Evolutionary conservation across 1,140 invertebrate genomes (phyloP).

Genomic region (Phymastichus coffea): DNA sequence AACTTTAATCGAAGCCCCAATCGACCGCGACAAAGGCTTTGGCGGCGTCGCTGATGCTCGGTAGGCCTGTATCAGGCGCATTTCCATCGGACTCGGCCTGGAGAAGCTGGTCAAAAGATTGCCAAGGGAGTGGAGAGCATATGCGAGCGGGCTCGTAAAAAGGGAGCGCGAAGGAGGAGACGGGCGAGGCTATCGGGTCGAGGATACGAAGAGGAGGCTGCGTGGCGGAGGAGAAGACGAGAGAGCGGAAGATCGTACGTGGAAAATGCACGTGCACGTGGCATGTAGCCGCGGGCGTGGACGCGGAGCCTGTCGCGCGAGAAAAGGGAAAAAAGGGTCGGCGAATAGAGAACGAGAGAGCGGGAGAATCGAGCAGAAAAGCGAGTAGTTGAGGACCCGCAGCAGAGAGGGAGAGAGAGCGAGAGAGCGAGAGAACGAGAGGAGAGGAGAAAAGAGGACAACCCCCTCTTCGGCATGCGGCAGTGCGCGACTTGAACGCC

Average conservation of each 20-base stretch:
- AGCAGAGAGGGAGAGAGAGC: constrained; percentile 19
- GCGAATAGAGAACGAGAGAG: constrained; percentile 25
- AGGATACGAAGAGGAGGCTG: constrained; percentile 34
- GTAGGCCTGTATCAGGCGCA: too few species aligned
- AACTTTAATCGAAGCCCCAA: too few species aligned
- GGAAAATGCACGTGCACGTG: constrained; percentile 12
- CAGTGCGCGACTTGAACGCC: constrained; percentile 50
- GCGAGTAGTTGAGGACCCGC: constrained; percentile 24
- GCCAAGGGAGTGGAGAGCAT: too few species aligned
- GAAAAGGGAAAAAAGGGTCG: constrained; percentile 20
- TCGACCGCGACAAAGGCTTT: too few species aligned
- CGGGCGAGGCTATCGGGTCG: constrained; percentile 35
- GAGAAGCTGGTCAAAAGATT: too few species aligned
- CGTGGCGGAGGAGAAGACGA: constrained; percentile 27
- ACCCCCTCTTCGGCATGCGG: constrained; percentile 45
- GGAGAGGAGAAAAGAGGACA: constrained; percentile 37
- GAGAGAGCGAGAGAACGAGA: neutral
- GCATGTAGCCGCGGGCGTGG: neutral
- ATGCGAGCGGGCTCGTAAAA: constrained; percentile 7
- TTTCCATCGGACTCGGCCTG: too few species aligned
- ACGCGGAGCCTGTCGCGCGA: too few species aligned
- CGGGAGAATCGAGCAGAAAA: constrained; percentile 17
- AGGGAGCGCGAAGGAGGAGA: constrained; percentile 18
- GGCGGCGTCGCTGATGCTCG: too few species aligned
- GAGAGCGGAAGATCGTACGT: constrained; percentile 29